Conservation (phyloP, 92 coral and sea anemone species). For the Epizoanthus fatuus region DNA sequence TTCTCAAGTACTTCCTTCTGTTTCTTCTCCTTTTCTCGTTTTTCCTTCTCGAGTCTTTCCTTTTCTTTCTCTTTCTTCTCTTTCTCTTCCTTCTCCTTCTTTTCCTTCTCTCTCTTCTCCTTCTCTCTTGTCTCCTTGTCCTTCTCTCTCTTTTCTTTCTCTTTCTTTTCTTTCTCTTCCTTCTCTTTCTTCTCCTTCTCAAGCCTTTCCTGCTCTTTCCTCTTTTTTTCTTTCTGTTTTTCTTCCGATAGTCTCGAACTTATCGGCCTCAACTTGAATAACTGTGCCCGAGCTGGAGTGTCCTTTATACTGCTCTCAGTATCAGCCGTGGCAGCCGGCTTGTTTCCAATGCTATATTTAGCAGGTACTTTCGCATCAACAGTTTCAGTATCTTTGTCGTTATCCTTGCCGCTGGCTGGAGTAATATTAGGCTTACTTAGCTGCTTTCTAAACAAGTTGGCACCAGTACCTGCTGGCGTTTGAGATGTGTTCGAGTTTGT, state of each 20-base stretch:
- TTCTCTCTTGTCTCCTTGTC: slow-evolving; percentile 2
- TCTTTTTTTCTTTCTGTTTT: slow-evolving; percentile 47
- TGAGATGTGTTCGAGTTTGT: slow-evolving; percentile 13
- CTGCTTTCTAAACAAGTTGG: slow-evolving; percentile 58
- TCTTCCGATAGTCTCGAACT: slow-evolving; percentile 36
- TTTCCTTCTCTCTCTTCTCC: slow-evolving; percentile 1
- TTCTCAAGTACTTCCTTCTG: slow-evolving; percentile 32
- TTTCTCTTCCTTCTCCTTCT: slow-evolving; percentile 7
- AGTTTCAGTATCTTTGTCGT: slow-evolving; percentile 52
- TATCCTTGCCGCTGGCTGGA: slow-evolving; percentile 55
- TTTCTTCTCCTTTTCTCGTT: slow-evolving; percentile 29
- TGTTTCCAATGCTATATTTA: slow-evolving; percentile 21
- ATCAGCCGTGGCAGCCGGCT: slow-evolving; percentile 3
- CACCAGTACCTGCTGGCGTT: slow-evolving; percentile 9
- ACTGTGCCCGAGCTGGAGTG: slow-evolving; percentile 37
- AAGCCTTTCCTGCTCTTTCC: slow-evolving; percentile 37
- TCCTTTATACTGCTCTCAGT: slow-evolving; percentile 30
- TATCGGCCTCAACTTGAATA: slow-evolving; percentile 33
- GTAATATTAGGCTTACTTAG: slow-evolving; percentile 28
- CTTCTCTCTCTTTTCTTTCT: slow-evolving; percentile 8
- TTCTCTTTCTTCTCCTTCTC: slow-evolving; percentile 51
- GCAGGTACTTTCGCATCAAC: slow-evolving; percentile 52
- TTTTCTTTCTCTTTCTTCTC: background rate
- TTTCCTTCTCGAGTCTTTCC: slow-evolving; percentile 15
- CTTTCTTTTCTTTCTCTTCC: slow-evolving; percentile 40